Evolutionary conservation across 2,888 invertebrate species (phyloP), one percentile per base, ranked within the genome.

Genomic region (Pomacea canaliculata): DNA sequence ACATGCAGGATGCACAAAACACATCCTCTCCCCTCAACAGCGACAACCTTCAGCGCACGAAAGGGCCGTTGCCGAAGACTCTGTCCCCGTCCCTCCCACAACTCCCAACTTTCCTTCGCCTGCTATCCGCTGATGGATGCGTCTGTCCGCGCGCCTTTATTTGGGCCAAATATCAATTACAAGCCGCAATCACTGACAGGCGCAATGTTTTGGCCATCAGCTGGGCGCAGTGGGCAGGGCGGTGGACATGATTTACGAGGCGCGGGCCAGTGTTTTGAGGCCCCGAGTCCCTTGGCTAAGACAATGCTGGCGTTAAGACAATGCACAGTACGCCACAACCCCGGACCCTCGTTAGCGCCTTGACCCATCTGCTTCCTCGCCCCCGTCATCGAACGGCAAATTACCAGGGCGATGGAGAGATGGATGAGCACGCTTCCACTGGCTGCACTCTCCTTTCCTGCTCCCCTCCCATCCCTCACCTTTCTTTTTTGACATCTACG

Each of bases 201-300:
- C 49, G 49, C 76, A 76, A 76, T 76, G 71, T 76, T 76, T 70
- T 49, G 46, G 51, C 48, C 70, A 71, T 76, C 76, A 71, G 66
- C 51, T 37, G 37, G 60, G 46, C 71, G 59, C 18, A 60, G 65
- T 62, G 65, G 51, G 27, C 48, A 63, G 49, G n/a, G 48, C 63
- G 48, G 48, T 46, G 37, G n/a, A 60, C 49, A 62, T 60, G 74
- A 74, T 74, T 74, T 60, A 74, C 63, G 69, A 74, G 51, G 62
- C 69, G 16, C 62, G 8, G 74, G 74, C 62, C 59, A 59, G 56
- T 7, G 23, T 51, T 19, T 56, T 46, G 18, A 19, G 68, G 37
- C 68, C 68, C 37, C 12, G 48, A 12, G 73, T 23, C 16, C n/a
- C 23, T 27, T 7, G 68, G 68, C 74, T 46, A 46, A 73, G 73